phyloP scores from a whole-genome alignment of 2,113 vertebrate genomes.

The Pagrus major region DNA sequence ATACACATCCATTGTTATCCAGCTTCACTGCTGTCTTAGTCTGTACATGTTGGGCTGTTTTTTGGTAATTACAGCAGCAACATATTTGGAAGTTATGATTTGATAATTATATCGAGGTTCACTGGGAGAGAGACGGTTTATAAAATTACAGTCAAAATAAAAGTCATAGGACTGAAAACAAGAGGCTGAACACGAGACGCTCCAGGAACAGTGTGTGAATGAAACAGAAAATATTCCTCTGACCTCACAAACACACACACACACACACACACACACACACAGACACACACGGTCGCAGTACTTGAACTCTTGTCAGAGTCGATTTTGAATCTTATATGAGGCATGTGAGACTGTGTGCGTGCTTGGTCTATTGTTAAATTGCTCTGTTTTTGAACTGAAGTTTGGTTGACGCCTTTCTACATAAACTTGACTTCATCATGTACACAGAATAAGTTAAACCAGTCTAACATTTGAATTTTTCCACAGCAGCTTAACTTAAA shows the following conservation, averaged over 20 bases:
- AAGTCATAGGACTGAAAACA: slow-evolving; percentile 44
- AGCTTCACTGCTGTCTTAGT: background rate
- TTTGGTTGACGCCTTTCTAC: slow-evolving; percentile 6
- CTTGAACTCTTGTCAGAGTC: background rate
- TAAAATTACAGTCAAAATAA: slow-evolving; percentile 47
- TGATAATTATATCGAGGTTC: slow-evolving; percentile 41
- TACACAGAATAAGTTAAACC: slow-evolving; percentile 1
- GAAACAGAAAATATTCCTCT: slow-evolving; percentile 6
- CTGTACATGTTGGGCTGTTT: background rate
- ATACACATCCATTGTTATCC: slow-evolving; percentile 20
- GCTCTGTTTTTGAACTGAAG: background rate
- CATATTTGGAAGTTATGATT: no score
- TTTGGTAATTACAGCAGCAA: slow-evolving; percentile 45
- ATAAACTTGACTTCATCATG: slow-evolving; percentile 16
- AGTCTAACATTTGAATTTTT: background rate
- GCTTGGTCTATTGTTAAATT: background rate
- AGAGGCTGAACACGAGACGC: slow-evolving; percentile 13
- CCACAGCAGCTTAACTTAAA: background rate
- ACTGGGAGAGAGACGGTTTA: background rate
- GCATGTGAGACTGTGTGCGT: background rate
- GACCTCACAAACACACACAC: slow-evolving; percentile 5
- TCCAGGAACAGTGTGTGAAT: background rate
- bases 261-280: no score
- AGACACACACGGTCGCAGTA: background rate
- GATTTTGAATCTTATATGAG: background rate